Conservation (phyloP, 2,888 invertebrate species). For the Hofmannophila pseudospretella region DNA sequence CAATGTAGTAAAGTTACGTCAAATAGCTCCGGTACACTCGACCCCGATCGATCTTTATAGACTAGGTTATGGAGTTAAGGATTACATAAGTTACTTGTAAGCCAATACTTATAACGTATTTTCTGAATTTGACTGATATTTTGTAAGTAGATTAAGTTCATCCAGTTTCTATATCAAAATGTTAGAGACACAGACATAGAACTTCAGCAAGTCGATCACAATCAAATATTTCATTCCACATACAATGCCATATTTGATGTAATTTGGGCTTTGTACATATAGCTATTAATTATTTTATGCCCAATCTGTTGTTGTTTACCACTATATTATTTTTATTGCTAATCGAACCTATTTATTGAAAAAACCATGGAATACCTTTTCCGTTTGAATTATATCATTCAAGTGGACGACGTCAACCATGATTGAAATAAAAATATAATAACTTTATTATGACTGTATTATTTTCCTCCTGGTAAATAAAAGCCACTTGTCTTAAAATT, state of each 20-base stretch:
- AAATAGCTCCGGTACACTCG: conserved; percentile 40
- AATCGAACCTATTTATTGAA: conserved; percentile 58
- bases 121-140: conserved; percentile 70
- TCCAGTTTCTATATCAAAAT: conserved; percentile 4
- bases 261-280: conserved; percentile 62
- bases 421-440: conserved; percentile 40
- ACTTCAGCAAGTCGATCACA: conserved; percentile 11
- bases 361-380: conserved; percentile 67
- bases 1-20: conserved; percentile 62
- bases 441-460: conserved; percentile 22
- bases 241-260: conserved; percentile 38
- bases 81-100: conserved; percentile 34
- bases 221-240: conserved; percentile 2
- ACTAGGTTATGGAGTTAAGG: conserved; percentile 9
- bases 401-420: conserved; percentile 73
- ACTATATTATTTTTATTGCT: conserved; percentile 30
- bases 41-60: conserved; percentile 45
- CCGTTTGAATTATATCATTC: conserved; percentile 62
- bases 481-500: conserved; percentile 53
- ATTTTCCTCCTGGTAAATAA: too few relatives aligned
- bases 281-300: conserved; percentile 36
- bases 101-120: conserved; percentile 57
- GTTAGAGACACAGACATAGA: conserved; percentile 7
- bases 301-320: conserved; percentile 41
- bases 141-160: conserved; percentile 57